phyloP scores from a whole-genome alignment of 2,888 invertebrate species.

The Gnatocerus cornutus region DNA sequence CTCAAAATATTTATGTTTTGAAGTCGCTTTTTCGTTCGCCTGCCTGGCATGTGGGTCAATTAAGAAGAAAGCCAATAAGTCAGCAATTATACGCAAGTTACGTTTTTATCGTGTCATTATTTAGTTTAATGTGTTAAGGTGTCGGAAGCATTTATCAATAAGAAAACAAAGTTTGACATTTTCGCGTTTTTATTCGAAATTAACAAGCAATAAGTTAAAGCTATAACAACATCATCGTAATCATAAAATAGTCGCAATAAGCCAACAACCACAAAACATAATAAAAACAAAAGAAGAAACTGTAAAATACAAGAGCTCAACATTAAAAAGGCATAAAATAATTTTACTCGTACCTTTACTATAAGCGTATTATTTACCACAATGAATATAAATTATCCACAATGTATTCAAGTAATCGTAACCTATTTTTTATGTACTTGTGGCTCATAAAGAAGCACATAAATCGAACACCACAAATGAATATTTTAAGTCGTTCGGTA shows the following conservation, averaged over 20 bases:
- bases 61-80: too few species aligned
- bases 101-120: background rate
- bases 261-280: slow-evolving; percentile 52
- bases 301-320: slow-evolving; percentile 54
- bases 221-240: slow-evolving; percentile 53
- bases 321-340: slow-evolving; percentile 57
- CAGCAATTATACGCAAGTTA: too few species aligned
- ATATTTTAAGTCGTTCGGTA: slow-evolving; percentile 15
- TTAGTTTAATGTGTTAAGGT: background rate
- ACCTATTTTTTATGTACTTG: slow-evolving; percentile 63
- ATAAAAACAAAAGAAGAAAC: slow-evolving; percentile 51
- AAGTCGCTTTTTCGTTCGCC: too few species aligned
- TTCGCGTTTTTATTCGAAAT: slow-evolving; percentile 52
- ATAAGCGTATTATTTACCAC: slow-evolving; percentile 54
- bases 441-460: slow-evolving; percentile 61
- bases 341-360: slow-evolving; percentile 54
- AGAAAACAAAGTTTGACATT: slow-evolving; percentile 39
- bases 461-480: slow-evolving; percentile 61
- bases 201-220: slow-evolving; percentile 53
- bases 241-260: slow-evolving; percentile 53
- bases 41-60: too few species aligned
- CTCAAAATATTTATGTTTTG: too few species aligned
- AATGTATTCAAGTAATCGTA: slow-evolving; percentile 62
- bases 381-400: slow-evolving; percentile 60
- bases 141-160: slow-evolving; percentile 7